These are phyloP conservation scores for Zoanthus sansibaricus DNA, from an alignment of 92 coral and sea anemone genomes.

Conservation along the genomic window DNA sequence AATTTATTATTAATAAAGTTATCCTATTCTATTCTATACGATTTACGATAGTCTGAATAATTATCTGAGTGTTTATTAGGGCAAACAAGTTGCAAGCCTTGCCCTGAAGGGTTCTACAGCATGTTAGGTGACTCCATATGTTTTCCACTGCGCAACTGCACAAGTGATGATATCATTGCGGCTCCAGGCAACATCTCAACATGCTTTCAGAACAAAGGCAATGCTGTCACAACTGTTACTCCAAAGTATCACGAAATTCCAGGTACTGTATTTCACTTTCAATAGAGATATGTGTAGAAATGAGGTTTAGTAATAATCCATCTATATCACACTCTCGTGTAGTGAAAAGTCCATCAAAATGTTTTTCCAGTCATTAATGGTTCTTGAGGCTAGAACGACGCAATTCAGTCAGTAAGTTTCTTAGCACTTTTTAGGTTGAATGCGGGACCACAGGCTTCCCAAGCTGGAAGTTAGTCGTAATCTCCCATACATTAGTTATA, in stretches of 20 bases:
- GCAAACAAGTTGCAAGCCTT: constrained; percentile 50
- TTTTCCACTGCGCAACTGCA: constrained; percentile 70
- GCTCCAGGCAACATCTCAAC: constrained; percentile 69
- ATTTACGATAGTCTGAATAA: neutral
- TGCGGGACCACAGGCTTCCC: no score
- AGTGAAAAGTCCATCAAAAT: no score
- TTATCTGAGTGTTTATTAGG: constrained; percentile 46
- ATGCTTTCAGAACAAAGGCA: constrained; percentile 36
- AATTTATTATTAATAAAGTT: no score
- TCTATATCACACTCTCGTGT: no score
- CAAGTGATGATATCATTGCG: constrained; percentile 67
- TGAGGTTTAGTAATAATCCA: no score
- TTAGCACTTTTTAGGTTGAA: no score
- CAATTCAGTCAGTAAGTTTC: no score
- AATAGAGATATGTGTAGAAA: no score
- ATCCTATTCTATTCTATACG: neutral
- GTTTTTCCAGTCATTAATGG: no score
- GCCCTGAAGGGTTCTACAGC: constrained; percentile 56
- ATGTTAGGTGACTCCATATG: constrained; percentile 78
- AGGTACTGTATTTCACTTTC: constrained; percentile 34
- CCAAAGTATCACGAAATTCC: constrained; percentile 44
- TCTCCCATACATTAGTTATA: no score
- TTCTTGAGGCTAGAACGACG: no score
- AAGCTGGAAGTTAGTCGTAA: no score
- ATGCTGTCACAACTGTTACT: constrained; percentile 15